Evolutionary conservation across 1,140 invertebrate species (phyloP), one percentile per base, ranked within the genome.

Genomic region (Venturia canescens): DNA sequence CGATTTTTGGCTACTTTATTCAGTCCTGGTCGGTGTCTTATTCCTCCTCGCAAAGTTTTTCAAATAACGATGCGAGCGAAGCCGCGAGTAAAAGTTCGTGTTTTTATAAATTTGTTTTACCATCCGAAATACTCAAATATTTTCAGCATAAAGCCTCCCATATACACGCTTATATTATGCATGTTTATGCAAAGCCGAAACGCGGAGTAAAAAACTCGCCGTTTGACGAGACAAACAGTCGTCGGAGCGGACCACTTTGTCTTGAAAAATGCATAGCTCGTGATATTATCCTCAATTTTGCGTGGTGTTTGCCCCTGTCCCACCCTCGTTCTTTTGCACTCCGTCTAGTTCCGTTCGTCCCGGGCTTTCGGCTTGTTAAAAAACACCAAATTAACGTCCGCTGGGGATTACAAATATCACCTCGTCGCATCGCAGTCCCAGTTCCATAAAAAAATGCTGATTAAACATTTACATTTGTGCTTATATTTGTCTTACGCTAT

Each of bases 251-350:
- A 53, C 50, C 50, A n/a, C 18, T 53, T 53, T 53, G n/a, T 53
- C n/a, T 53, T 53, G 2, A 53, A 53, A 53, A 53, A 53, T 53
- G 16, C 50, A 53, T 53, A 53, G 16, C 50, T 53, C n/a, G 16
- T 53, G 50, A 53, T 53, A 53, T 53, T 53, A 53, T 53, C 50
- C 50, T n/a, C 16, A 53, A 53, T 53, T 3, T 53, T 53, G 50
- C 18, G 50, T 53, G 18, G 4, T 4, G 50, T 53, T 53, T 53
- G 50, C 18, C n/a, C n/a, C 50, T 53, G 1, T 53, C 16, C n/a
- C 4, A 1, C 18, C 18, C 50, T 53, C 50, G 18, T 21, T 53
- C 18, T n/a, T 18, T 1, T 18, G 1, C 50, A 53, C 2, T n/a
- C 50, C 7, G 11, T 11, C 18, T 53, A 6, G 18, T 53, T 53